A percentile compares a stretch with the other conserved stretches of the same genome.
Conservation (phyloP, 2,113 vertebrate species). For the Trachemys scripta region DNA sequence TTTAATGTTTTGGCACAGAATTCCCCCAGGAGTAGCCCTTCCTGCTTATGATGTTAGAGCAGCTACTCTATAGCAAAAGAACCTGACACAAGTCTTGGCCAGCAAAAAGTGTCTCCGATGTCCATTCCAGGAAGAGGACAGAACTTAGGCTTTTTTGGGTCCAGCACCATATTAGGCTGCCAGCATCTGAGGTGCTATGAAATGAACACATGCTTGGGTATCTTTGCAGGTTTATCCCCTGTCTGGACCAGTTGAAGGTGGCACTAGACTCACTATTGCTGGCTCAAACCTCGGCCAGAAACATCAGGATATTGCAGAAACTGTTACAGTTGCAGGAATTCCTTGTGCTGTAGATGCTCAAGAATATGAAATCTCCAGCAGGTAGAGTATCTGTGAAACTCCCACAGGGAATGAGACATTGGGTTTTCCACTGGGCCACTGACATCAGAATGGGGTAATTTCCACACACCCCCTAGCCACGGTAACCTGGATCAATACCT, state of each 20-base stretch:
- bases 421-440: conserved; percentile 53
- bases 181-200: conserved; percentile 26
- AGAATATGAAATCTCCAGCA: conserved; percentile 94
- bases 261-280: conserved; percentile 91
- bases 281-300: conserved; percentile 98
- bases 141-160: background rate
- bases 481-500: background rate
- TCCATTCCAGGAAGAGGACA: background rate
- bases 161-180: conserved; percentile 24
- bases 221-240: conserved; percentile 91
- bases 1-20: no score
- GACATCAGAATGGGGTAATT: conserved; percentile 19
- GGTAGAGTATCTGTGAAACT: conserved; percentile 83
- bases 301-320: conserved; percentile 89
- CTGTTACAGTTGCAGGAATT: conserved; percentile 90
- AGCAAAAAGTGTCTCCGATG: conserved; percentile 30
- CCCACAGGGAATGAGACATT: conserved; percentile 23
- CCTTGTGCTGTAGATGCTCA: conserved; percentile 86
- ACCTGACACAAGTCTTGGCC: background rate
- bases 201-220: conserved; percentile 41
- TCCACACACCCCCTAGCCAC: background rate
- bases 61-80: background rate
- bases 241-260: conserved; percentile 92
- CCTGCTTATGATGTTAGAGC: conserved; percentile 1
- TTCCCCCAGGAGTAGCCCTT: no score